Evolutionary conservation across 2,797 vertebrate species (phyloP), one percentile per base, ranked within the genome.

Genomic region (Enteromius thamalakanensis): DNA sequence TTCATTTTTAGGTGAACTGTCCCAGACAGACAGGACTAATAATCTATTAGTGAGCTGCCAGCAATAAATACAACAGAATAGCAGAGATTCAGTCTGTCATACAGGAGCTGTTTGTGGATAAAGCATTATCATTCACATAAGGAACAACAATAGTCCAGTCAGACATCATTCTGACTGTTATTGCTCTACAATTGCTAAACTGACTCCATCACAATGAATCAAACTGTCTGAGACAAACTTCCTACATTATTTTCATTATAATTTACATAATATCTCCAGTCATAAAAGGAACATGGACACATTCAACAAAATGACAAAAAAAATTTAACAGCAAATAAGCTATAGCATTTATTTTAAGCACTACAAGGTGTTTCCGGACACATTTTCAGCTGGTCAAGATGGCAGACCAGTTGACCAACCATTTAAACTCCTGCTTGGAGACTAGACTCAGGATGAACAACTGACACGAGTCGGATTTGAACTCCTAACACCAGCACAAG

Each of bases 61-160:
- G 67, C 71, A 26, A 10, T 65, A 11, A 72, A 45, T 26, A 78
- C 29, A 58, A 53, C 40, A 5, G 23, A 10, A 15, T 65, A 62
- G 47, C 29, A 69, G n/a, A 55, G 67, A 45, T 15, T 45, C 62
- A 10, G 15, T 55, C n/a, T 29, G n/a, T 76, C 42, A 68, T 26
- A 76, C 3, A 76, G 45, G 47, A 47, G 53, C 62, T 47, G 69
- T 81, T 69, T 64, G 23, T 58, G n/a, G 32, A 83, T 29, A 81
- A 84, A 86, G 75, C 45, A 77, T 82, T 29, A 60, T 47, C 17
- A 19, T 34, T 69, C 78, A 58, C 19, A 72, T 32, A 21, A 3
- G 32, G 14, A 45, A 45, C 11, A 45, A 80, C 72, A 81, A 75
- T 65, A 58, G 49, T 23, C 19, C 53, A 42, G 81, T 85, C 58